Conservation (phyloP, 2,888 invertebrate genomes). For the Bruchidius siliquastri region DNA sequence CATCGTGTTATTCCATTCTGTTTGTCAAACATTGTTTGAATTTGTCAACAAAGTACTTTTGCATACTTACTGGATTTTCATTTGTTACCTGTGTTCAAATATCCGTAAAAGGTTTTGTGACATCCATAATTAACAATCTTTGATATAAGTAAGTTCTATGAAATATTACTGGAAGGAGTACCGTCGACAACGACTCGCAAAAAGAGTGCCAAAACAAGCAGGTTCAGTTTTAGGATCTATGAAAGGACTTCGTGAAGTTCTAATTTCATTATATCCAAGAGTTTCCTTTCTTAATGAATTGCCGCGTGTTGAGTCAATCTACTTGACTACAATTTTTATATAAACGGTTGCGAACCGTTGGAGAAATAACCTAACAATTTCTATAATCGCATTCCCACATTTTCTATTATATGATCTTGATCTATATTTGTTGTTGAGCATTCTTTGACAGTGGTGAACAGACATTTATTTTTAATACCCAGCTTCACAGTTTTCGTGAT, state of each 20-base stretch:
- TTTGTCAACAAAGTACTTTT: slow-evolving; percentile 22
- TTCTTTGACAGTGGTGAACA: background rate
- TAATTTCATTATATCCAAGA: no score
- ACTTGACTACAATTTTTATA: no score
- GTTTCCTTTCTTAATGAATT: no score
- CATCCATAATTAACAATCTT: no score
- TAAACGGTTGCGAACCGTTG: background rate
- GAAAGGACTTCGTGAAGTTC: no score
- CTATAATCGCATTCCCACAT: background rate
- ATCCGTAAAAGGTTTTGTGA: background rate
- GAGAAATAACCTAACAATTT: background rate
- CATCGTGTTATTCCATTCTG: slow-evolving; percentile 19
- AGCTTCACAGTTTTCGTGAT: background rate
- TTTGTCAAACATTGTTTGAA: slow-evolving; percentile 19
- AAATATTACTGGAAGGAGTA: no score
- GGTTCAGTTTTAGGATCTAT: no score
- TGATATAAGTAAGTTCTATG: no score
- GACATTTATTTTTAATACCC: background rate
- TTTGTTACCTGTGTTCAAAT: background rate
- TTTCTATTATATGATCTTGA: background rate
- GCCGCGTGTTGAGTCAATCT: no score
- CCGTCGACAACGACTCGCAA: no score
- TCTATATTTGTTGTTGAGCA: background rate
- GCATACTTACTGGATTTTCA: slow-evolving; percentile 8
- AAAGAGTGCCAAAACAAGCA: no score